Base-by-base conservation (phyloP, 1,140 invertebrate species). In the Wasmannia auropunctata region DNA sequence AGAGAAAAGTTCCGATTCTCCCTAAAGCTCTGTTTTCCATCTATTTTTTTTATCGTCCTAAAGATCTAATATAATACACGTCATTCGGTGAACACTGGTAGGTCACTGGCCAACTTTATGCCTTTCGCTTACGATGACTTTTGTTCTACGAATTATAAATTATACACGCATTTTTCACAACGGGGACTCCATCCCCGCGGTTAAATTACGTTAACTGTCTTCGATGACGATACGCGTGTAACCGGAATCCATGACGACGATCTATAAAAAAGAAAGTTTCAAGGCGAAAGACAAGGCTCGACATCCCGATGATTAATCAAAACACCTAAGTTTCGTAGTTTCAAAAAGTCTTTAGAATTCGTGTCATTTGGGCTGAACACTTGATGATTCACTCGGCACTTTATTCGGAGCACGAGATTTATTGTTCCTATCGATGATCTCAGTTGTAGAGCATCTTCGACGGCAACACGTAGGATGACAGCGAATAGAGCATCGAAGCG, bases 401-500 rank as follows among this genome's bases (percentile, higher is more conserved):
- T 70, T 11, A 16, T n/a, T 54, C 62, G 56, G 31, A 31, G 56
- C 84, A 16, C 43, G 22, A 65, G 19, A 16, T 37, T 22, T 37
- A 8, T 69, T 49, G 19, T n/a, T n/a, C 14, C 46, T 25, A 3
- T n/a, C 31, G 40, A 7, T 19, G 19, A 19, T 37, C 70, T 58
- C 37, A 83, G 14, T 74, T 34, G 51, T 83, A 83, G 51, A 95
- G 56, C 91, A 94, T 93, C n/a, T 70, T 91, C 11, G 92, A 81
- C 1, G 98, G 98, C 43, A 98, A 92, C 5, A 98, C 93, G 88
- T 96, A 96, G 51, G 96, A 95, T 7, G 97, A 97, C 16, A 98
- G 87, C 34, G 95, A 94, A 92, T 98, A 98, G 10, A 99, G 95
- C 14, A 97, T 94, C 69, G 96, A 96, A 11, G 98, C 97, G 94